phyloP scores from a whole-genome alignment of 2,113 vertebrate species.

The Semnornis frantzii region DNA sequence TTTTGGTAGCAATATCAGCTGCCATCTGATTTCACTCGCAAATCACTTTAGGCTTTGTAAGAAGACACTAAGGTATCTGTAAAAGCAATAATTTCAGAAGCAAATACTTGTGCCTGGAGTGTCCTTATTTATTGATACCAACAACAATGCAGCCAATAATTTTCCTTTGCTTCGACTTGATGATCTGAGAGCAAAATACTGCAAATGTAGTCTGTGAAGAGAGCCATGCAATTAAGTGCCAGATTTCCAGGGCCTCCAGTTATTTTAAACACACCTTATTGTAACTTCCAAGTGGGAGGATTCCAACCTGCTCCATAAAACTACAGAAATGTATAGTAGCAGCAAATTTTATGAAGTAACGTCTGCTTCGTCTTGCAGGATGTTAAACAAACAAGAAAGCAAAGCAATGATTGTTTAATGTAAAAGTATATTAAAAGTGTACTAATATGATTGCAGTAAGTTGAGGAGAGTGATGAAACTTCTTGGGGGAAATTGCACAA shows the following conservation, averaged over 20 bases:
- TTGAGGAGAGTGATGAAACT: background rate
- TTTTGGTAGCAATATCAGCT: background rate
- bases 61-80: constrained; percentile 18
- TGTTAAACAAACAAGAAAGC: constrained; percentile 54
- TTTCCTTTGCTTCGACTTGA: background rate
- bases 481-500: constrained; percentile 39
- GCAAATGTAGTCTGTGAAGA: background rate
- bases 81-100: constrained; percentile 37
- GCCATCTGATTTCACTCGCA: constrained; percentile 44
- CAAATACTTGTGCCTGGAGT: background rate
- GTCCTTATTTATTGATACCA: background rate
- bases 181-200: background rate
- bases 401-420: constrained; percentile 28
- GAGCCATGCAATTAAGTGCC: background rate
- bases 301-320: background rate
- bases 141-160: background rate
- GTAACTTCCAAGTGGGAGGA: background rate
- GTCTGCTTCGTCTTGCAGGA: constrained; percentile 26
- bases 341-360: constrained; percentile 57
- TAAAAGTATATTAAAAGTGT: constrained; percentile 11
- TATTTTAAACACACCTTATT: background rate
- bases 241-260: background rate
- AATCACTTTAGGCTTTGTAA: constrained; percentile 24
- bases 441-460: background rate
- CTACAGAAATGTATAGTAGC: constrained; percentile 9